Evolutionary conservation across 2,113 vertebrate genomes (phyloP), one percentile per base, ranked within the genome.

Genomic region (Pangasianodon hypophthalmus): DNA sequence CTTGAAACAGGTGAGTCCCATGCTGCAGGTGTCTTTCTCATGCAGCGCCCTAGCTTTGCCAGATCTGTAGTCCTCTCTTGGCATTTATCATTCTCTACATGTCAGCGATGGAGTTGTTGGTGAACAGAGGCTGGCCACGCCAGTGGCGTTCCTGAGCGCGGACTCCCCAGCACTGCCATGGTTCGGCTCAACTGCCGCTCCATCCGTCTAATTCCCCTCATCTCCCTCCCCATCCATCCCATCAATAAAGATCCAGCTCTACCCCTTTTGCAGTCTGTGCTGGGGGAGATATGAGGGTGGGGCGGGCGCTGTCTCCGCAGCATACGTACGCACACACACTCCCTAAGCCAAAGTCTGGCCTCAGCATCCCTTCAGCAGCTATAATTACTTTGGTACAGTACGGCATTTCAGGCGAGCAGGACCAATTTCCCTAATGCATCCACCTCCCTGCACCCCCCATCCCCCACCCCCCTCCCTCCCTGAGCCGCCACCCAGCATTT

Each of bases 1-100:
- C 94, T 96, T 96, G 90, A 96, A 96, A 94, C 96, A 96, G 93
- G 95, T 96, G 94, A 96, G 95, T 94, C 96, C 96, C 96, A 96
- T 96, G 88, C 94, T 96, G 95, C 92, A 92, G 91, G 32, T 91
- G 84, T 60, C 48, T 54, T n/a, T 87, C 69, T 86, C 67, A 86
- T 85, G n/a, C 88, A 48, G 64, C 69, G 71, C 89, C 69, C 52
- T 46, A 88, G 80, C 88, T 81, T 62, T 64, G 73, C 86, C 90
- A 29, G 79, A 88, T 75, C 87, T 89, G 26, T 6, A 58, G n/a
- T 41, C 71, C 92, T 91, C 85, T 84, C 73, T n/a, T 60, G 83
- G 75, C 83, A 86, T 91, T 91, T 91, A 92, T 92, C 92, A 92
- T 90, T 88, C 91, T 92, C 75, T 90, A 73, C 81, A 80, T 71